Base-by-base conservation (phyloP, 2,888 invertebrate genomes). In the Reticulitermes lucifugus region DNA sequence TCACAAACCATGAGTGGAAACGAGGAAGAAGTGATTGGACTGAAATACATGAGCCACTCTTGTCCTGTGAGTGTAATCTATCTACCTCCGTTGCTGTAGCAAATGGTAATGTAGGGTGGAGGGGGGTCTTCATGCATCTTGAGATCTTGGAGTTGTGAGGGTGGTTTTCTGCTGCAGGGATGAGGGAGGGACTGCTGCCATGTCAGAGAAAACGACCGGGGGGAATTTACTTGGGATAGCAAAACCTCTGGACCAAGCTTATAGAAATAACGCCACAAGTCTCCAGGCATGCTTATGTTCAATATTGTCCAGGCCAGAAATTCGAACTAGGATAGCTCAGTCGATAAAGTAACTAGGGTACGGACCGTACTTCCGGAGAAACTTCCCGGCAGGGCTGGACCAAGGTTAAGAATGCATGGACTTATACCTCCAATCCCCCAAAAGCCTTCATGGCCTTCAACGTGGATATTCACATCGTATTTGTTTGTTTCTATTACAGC, bases 61-160 rank as follows among this genome's bases (percentile, higher is more conserved):
- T 81, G 70, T 46, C 41, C 65, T 43, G 22, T 70, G 25, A 35
- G 70, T 81, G 65, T 59, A 81, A 81, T 81, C 81, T 81, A 81
- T 81, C 81, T 81, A 81, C 65, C 82, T 85, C 79, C 79, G 70
- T 55, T 75, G 43, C 83, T 85, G 85, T 85, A 85, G 85, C 85
- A 83, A 85, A 85, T 85, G 85, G 85, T 85, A 85, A 85, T 85
- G 79, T 85, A 60, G 85, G 85, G 83, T 71, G 73, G 79, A 80
- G 65, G 81, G 81, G 65, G 81, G 81, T 81, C 43, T 81, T 81
- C 81, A 65, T 81, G 81, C 81, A 81, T 81, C 81, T 81, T 81
- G 81, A 81, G 81, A 81, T 81, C 70, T 81, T 81, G 81, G 81
- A 81, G 81, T 81, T 81, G 81, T 81, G 81, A 70, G 81, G 81